Base-by-base conservation (phyloP, 1,140 invertebrate genomes). In the Drosophila pseudoobscura region DNA sequence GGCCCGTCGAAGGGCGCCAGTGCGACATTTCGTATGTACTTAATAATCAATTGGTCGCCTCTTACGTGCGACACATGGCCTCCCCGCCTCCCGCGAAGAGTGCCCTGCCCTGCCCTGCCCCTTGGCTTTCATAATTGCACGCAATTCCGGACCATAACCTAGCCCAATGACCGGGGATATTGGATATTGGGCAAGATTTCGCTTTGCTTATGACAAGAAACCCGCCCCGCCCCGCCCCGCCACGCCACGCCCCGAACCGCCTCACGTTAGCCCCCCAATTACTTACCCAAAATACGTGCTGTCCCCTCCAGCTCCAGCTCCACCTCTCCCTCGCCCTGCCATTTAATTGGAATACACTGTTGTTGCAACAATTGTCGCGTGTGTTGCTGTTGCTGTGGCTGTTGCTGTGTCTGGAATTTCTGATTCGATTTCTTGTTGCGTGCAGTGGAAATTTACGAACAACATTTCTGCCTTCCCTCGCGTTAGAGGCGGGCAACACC, bases 61-160 rank as follows among this genome's bases (percentile, higher is more conserved):
- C 58, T 85, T 85, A 83, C 83, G 83, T 75, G 57, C 24, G 24
- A 26, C 56, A 31, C 29, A 8, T 6, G 6, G 6, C 6, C 29
- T 5, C 29, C 6, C 29, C 29, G 53, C 68, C 53, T 54, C 17
- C 45, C 6, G 71, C 46, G 45, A 61, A 61, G 49, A 63, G 35
- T 39, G 35, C 35, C 35, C 35, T 13, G 8, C 29, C 31, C 44
- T 20, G 26, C 56, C 56, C 31, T 35, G 35, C 35, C 11, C 35
- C 35, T 39, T 39, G 35, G 35, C 82, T 85, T 85, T 87, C 82
- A 85, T 87, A 85, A 87, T 82, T 85, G 74, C 74, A 78, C 80
- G 69, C 59, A 17, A 58, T 75, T 74, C 53, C 52, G 46, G 54
- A 24, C 73, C 62, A 75, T 75, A 75, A 75, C 71, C 73, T 75